Evolutionary conservation across 2,888 invertebrate species (phyloP).

Genomic region (Pinctada fucata): DNA sequence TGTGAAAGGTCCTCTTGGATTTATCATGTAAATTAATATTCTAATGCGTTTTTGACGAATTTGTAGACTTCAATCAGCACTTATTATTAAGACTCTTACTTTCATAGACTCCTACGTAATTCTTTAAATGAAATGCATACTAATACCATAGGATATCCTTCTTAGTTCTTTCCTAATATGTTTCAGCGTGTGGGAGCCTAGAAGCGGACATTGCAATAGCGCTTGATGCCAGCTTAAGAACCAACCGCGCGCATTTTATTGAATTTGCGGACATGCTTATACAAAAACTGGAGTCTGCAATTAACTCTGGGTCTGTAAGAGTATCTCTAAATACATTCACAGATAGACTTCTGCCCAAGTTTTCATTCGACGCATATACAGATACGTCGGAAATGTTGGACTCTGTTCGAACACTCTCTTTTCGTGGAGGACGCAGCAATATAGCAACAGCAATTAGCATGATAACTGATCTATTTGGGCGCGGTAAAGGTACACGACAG

Average conservation of each 20-base stretch:
- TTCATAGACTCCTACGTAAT: too few relatives aligned
- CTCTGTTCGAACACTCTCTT: neutral
- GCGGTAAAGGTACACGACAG: neutral
- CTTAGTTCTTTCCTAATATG: neutral
- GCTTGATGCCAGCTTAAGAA: neutral
- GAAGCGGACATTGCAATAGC: constrained; percentile 8
- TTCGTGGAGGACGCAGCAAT: neutral
- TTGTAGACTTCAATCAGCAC: too few relatives aligned
- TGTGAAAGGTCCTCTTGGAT: too few relatives aligned
- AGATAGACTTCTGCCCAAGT: neutral
- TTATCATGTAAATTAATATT: too few relatives aligned
- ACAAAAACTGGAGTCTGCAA: neutral
- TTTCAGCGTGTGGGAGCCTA: constrained; percentile 8
- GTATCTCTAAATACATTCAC: neutral
- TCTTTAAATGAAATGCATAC: too few relatives aligned
- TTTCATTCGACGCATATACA: neutral
- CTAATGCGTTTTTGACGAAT: too few relatives aligned
- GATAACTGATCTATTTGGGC: neutral
- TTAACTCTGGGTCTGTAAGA: constrained; percentile 4
- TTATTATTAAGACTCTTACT: too few relatives aligned
- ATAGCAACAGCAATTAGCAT: neutral
- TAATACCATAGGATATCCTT: too few relatives aligned
- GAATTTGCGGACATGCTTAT: constrained; percentile 12
- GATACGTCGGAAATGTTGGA: neutral
- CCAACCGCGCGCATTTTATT: constrained; percentile 9